Evolutionary conservation across 2,113 vertebrate genomes (phyloP).

Genomic region (Gasterosteus aculeatus): DNA sequence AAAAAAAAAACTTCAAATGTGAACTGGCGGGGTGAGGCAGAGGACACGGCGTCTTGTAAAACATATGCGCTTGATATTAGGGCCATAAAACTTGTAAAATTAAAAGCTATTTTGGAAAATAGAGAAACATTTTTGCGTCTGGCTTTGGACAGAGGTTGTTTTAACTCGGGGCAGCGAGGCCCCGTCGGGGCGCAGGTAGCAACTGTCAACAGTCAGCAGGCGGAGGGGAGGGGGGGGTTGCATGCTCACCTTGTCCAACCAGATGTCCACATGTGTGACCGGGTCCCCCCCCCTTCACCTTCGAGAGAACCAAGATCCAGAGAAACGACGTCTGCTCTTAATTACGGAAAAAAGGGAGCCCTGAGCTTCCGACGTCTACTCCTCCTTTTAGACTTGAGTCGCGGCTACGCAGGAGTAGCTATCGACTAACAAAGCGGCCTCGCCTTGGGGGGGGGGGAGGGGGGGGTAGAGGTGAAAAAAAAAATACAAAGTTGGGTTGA

Average conservation of each 20-base stretch:
- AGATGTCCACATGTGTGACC: slow-evolving; percentile 72
- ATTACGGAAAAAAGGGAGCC: slow-evolving; percentile 45
- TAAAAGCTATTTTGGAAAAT: slow-evolving; percentile 97
- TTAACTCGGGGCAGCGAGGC: slow-evolving; percentile 82
- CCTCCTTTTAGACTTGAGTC: slow-evolving; percentile 34
- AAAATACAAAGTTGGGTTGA: slow-evolving; percentile 67
- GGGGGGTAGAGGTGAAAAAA: slow-evolving; percentile 33
- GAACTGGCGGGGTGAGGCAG: slow-evolving; percentile 90
- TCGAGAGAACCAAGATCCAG: slow-evolving; percentile 6
- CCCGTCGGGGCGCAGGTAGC: slow-evolving; percentile 77
- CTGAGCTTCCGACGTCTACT: slow-evolving; percentile 27
- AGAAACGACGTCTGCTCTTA: slow-evolving; percentile 45
- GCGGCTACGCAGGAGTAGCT: slow-evolving; percentile 32
- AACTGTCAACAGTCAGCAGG: slow-evolving; percentile 78
- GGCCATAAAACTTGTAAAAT: slow-evolving; percentile 98
- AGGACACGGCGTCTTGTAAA: slow-evolving; percentile 96
- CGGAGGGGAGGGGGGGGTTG: slow-evolving; percentile 18
- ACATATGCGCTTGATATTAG: slow-evolving; percentile 98
- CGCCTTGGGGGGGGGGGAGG: not conserved
- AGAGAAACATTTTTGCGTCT: slow-evolving; percentile 94
- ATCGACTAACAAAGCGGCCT: slow-evolving; percentile 35
- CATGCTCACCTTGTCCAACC: slow-evolving; percentile 46
- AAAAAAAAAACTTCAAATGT: slow-evolving; percentile 55
- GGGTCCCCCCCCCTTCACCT: slow-evolving; percentile 41
- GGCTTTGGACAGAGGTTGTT: slow-evolving; percentile 89